These are phyloP conservation scores for Pteria penguin DNA, from an alignment of 2,888 invertebrate species.

Conservation along the genomic window DNA sequence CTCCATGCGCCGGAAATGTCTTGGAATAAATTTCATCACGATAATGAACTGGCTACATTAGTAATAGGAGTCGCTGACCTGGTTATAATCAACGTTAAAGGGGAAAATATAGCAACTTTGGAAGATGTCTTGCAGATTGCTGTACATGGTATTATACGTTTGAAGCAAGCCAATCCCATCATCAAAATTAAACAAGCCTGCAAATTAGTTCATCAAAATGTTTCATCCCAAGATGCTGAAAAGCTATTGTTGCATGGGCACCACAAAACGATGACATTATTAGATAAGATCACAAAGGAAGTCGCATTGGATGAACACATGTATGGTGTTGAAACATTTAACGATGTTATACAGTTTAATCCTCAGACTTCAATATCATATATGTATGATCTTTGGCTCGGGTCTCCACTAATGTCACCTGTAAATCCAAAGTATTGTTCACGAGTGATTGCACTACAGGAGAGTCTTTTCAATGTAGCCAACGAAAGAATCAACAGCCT, in stretches of 20 bases:
- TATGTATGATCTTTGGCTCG: slow-evolving; percentile 34
- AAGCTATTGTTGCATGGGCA: slow-evolving; percentile 16
- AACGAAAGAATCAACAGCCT: not conserved
- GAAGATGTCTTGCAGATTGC: slow-evolving; percentile 34
- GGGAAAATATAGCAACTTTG: slow-evolving; percentile 39
- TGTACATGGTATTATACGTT: slow-evolving; percentile 41
- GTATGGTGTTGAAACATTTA: slow-evolving; percentile 5
- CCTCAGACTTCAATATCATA: slow-evolving; percentile 19
- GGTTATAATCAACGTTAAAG: slow-evolving; percentile 38
- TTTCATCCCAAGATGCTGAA: slow-evolving; percentile 17
- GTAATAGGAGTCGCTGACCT: slow-evolving; percentile 40
- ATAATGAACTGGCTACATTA: slow-evolving; percentile 44
- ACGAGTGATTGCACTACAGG: not conserved
- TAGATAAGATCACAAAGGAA: slow-evolving; percentile 30
- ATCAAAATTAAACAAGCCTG: slow-evolving; percentile 16
- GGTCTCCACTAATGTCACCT: slow-evolving; percentile 43
- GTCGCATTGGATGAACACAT: slow-evolving; percentile 29
- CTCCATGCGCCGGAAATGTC: slow-evolving; percentile 30
- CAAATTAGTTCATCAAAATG: slow-evolving; percentile 44
- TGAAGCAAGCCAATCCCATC: slow-evolving; percentile 28
- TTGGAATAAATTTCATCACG: slow-evolving; percentile 8
- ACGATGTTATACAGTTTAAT: slow-evolving; percentile 38
- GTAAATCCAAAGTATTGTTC: slow-evolving; percentile 15
- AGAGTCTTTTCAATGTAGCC: not conserved
- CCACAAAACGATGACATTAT: slow-evolving; percentile 11